Evolutionary conservation across 2,888 invertebrate genomes (phyloP).

Genomic region (Troglohyphantes excavatus): DNA sequence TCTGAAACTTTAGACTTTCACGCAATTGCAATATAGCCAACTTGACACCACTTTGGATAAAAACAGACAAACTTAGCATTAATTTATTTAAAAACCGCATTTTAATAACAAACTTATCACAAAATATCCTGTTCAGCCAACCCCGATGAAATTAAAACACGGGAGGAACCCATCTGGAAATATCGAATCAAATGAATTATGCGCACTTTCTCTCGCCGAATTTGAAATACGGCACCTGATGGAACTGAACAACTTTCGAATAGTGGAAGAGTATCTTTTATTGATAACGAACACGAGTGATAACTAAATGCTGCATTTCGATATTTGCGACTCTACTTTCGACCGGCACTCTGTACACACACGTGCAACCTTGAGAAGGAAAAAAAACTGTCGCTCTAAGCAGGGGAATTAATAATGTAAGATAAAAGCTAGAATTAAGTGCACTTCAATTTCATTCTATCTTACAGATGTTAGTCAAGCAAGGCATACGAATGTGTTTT

Average conservation of each 20-base stretch:
- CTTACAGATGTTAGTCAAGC: not conserved
- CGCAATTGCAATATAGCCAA: too few relatives aligned
- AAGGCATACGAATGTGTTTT: not conserved
- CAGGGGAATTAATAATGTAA: slow-evolving; percentile 8
- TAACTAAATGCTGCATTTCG: slow-evolving; percentile 30
- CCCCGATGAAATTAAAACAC: too few relatives aligned
- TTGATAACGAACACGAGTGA: slow-evolving; percentile 5
- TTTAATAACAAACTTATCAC: too few relatives aligned
- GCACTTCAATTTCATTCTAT: not conserved
- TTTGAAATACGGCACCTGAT: not conserved
- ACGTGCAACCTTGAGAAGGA: slow-evolving; percentile 29
- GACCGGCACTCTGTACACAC: not conserved
- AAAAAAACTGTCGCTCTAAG: slow-evolving; percentile 23
- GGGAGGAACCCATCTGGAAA: too few relatives aligned
- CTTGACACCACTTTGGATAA: too few relatives aligned
- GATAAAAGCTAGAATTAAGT: slow-evolving; percentile 21
- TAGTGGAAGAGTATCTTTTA: not conserved
- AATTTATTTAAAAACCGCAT: too few relatives aligned
- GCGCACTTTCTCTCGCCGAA: not conserved
- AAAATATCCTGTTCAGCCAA: too few relatives aligned
- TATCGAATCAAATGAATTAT: not conserved
- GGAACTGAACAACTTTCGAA: not conserved
- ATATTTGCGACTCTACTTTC: slow-evolving; percentile 9
- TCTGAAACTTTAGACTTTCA: too few relatives aligned
- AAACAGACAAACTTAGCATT: too few relatives aligned